Evolutionary conservation across 2,113 vertebrate genomes (phyloP).

Genomic region (Centropristis striata): DNA sequence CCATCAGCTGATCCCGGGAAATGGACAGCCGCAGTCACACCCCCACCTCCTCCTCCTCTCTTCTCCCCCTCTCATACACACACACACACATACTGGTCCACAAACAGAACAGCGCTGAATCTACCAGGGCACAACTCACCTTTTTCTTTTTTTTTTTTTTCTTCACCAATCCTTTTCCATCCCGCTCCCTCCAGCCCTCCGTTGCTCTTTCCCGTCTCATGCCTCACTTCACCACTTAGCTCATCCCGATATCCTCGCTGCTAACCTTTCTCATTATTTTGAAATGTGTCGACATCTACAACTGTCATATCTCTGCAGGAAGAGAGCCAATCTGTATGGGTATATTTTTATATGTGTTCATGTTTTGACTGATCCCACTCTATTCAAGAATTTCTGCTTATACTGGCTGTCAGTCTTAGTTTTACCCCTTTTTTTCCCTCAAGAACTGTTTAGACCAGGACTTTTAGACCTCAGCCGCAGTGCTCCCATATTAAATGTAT

Average conservation of each 20-base stretch:
- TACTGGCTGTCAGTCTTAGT: constrained; percentile 25
- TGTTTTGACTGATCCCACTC: constrained; percentile 52
- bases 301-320: constrained; percentile 48
- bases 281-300: constrained; percentile 66
- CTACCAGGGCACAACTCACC: constrained; percentile 51
- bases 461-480: not conserved
- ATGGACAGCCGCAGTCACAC: constrained; percentile 61
- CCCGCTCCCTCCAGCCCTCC: constrained; percentile 52
- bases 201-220: constrained; percentile 61
- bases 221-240: constrained; percentile 72
- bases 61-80: not conserved
- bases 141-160: constrained; percentile 33
- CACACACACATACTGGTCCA: constrained; percentile 27
- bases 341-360: constrained; percentile 31
- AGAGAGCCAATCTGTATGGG: constrained; percentile 27
- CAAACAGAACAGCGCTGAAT: constrained; percentile 48
- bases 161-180: constrained; percentile 34
- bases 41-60: not conserved
- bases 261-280: constrained; percentile 74
- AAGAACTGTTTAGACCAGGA: not conserved
- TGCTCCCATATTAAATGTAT: not conserved
- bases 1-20: constrained; percentile 83
- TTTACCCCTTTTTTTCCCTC: not conserved
- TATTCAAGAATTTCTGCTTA: constrained; percentile 12
- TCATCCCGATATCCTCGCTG: constrained; percentile 44